These are phyloP conservation scores for Aleiodes testaceus DNA, from an alignment of 2,888 invertebrate genomes.

Conservation along the genomic window DNA sequence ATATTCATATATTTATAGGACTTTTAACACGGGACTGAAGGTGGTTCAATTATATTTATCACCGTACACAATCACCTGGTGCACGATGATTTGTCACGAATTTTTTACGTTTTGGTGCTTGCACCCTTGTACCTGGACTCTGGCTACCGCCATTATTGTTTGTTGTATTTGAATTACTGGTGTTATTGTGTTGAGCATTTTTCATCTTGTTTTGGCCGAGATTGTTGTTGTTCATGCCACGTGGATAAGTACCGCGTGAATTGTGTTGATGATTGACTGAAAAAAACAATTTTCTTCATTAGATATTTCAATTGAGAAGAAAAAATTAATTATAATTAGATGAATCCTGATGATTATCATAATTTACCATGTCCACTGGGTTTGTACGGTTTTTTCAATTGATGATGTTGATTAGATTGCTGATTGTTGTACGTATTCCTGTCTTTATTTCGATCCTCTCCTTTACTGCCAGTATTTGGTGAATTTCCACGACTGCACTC, in stretches of 20 bases:
- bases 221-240: conserved; percentile 65
- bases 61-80: conserved; percentile 70
- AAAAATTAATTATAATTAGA: neutral
- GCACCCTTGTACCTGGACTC: conserved; percentile 64
- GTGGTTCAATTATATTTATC: conserved; percentile 61
- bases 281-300: conserved; percentile 7
- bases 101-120: conserved; percentile 68
- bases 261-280: conserved; percentile 64
- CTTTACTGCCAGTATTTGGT: conserved; percentile 68
- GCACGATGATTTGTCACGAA: conserved; percentile 62
- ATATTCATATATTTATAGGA: conserved; percentile 28
- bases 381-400: conserved; percentile 68
- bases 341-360: neutral
- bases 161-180: conserved; percentile 59
- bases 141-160: conserved; percentile 64
- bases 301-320: neutral
- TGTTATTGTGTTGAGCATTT: conserved; percentile 57
- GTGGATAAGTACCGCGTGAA: conserved; percentile 64
- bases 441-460: conserved; percentile 66
- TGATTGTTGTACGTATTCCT: conserved; percentile 65
- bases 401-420: conserved; percentile 58
- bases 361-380: conserved; percentile 63
- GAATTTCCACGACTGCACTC: conserved; percentile 72
- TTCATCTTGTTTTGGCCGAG: conserved; percentile 62
- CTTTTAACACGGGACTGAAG: conserved; percentile 31